Evolutionary conservation across 2,888 invertebrate species (phyloP), one percentile per base, ranked within the genome.

Genomic region (Beris chalybata): DNA sequence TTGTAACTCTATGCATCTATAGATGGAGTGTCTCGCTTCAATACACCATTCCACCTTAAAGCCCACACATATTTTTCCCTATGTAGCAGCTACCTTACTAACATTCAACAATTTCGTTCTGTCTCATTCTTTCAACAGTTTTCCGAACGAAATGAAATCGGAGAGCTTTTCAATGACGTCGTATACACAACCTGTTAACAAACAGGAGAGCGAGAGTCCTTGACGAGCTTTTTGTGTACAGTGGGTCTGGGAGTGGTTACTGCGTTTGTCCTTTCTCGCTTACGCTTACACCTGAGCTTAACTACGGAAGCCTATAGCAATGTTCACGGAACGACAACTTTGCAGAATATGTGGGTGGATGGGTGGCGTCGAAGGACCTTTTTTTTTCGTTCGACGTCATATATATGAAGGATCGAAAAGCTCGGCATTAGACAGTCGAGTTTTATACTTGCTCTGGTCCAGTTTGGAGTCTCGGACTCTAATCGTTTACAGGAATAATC

Each of bases 361-460:
- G 38, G 61, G 61, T 61, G 61, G 61, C 43, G 61, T 61, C 32
- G 61, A 61, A 67, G 63, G 63, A 63, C 63, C 59, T 59, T 58
- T 66, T 58, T 59, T 55, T 31, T 47, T 15, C 44, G 30, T 65
- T 5, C 50, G 22, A 61, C 61, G 61, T 68, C 64, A 68, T 72
- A 70, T 75, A 75, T 75, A 75, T 74, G 74, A 78, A 77, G 75
- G 69, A 73, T 68, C 64, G 57, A 38, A 72, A 74, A 73, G 70
- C 75, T 76, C 72, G 71, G 71, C 72, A 72, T 66, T 74, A 76
- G 75, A 78, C 75, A 79, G 79, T 79, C 80, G 79, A 80, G 80
- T 79, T 78, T 77, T 76, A 77, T 77, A 79, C 79, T 78, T 79
- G 76, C 76, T 76, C 74, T 76, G 74, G 77, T 74, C 55, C 54